A percentile compares a stretch with the other conserved stretches of the same genome.
Evolutionary conservation across 2,113 vertebrate genomes (phyloP).

Genomic region (Melanerpes formicivorus): DNA sequence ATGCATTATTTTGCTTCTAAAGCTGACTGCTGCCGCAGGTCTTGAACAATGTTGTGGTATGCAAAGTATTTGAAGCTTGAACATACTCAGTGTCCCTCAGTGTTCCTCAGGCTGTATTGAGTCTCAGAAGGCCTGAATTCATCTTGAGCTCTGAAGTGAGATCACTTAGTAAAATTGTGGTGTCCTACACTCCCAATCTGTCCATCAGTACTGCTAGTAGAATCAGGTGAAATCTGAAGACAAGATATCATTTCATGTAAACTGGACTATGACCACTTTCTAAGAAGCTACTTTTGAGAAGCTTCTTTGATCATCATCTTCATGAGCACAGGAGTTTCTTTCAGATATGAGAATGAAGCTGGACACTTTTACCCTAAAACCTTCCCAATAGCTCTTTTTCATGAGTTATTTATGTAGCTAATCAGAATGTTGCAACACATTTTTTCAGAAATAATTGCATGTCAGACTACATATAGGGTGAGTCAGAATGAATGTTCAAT

Average conservation of each 20-base stretch:
- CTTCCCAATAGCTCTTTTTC: neutral
- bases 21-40: neutral
- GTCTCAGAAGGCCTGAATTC: neutral
- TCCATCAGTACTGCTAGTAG: neutral
- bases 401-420: neutral
- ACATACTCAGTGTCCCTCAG: accelerated
- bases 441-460: neutral
- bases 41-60: neutral
- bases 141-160: neutral
- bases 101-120: neutral
- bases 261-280: accelerated
- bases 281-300: neutral
- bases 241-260: neutral
- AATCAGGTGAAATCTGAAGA: neutral
- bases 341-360: neutral
- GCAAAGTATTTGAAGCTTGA: neutral
- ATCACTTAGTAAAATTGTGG: accelerated
- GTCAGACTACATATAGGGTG: neutral
- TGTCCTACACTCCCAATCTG: neutral
- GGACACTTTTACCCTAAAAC: neutral
- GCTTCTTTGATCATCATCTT: neutral
- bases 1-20: neutral
- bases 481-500: neutral
- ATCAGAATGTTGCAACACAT: neutral
- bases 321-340: neutral